These are phyloP conservation scores for Pseudomugil gertrudae DNA, from an alignment of 2,797 vertebrate genomes.

Conservation along the genomic window DNA sequence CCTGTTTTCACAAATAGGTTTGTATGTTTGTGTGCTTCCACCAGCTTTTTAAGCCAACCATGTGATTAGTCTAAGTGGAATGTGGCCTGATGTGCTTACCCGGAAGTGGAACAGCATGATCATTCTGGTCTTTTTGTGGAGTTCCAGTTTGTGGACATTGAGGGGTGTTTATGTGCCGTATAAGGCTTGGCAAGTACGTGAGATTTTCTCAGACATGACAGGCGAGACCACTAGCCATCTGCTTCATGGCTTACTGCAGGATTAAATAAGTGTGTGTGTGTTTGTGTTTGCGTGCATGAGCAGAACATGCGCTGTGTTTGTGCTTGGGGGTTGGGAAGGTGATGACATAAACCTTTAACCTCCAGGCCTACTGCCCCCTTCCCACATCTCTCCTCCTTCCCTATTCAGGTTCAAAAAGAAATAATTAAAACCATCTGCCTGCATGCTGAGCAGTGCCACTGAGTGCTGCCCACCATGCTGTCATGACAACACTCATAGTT, in stretches of 20 bases:
- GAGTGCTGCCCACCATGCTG: conserved; percentile 44
- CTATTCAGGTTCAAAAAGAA: conserved; percentile 65
- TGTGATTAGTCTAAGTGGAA: conserved; percentile 67
- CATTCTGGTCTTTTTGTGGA: conserved; percentile 45
- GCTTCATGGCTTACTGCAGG: conserved; percentile 75
- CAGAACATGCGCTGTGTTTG: conserved; percentile 21
- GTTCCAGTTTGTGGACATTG: conserved; percentile 63
- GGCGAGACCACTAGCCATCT: conserved; percentile 77
- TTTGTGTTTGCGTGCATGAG: conserved; percentile 30
- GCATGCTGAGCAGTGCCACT: conserved; percentile 46
- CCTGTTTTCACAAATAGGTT: conserved; percentile 53
- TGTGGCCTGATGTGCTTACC: conserved; percentile 66
- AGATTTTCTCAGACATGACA: conserved; percentile 72
- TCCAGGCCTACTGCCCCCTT: conserved; percentile 52
- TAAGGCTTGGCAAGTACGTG: conserved; percentile 37
- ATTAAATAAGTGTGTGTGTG: conserved; percentile 61
- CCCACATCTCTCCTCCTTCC: conserved; percentile 34
- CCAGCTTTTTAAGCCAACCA: conserved; percentile 54
- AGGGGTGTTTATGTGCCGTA: conserved; percentile 73
- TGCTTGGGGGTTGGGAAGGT: conserved; percentile 51
- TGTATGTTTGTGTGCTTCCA: conserved; percentile 55
- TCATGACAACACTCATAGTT: conserved; percentile 36
- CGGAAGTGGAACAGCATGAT: conserved; percentile 43
- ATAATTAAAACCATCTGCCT: conserved; percentile 81
- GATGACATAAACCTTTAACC: conserved; percentile 79